A percentile compares a stretch with the other conserved stretches of the same genome.
phyloP scores from a whole-genome alignment of 2,797 vertebrate species.

The Falco biarmicus region DNA sequence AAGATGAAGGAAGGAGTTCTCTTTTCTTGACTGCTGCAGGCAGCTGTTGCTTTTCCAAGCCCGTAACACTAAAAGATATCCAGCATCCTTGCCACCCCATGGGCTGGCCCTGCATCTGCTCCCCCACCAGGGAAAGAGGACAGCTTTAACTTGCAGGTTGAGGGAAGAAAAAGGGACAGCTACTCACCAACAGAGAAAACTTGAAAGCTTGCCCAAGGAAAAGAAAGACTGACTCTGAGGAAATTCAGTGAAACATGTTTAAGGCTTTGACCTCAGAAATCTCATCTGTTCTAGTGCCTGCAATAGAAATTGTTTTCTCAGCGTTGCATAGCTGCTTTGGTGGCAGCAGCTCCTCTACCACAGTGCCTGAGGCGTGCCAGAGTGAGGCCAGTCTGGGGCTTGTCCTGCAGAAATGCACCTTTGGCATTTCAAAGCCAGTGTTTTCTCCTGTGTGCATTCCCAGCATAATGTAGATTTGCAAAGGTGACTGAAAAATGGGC shows the following conservation, averaged over 20 bases:
- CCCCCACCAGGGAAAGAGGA: rapidly evolving
- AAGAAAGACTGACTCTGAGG: neutral
- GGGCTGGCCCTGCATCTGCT: neutral
- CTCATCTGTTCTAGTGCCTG: neutral
- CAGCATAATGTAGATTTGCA: neutral
- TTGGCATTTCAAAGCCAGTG: neutral
- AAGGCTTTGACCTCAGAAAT: neutral
- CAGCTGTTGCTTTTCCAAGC: neutral
- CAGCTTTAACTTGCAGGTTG: neutral
- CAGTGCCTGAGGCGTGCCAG: neutral
- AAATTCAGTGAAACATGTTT: neutral
- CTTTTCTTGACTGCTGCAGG: neutral
- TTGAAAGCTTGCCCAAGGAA: neutral
- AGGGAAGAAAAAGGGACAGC: neutral
- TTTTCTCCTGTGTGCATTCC: neutral
- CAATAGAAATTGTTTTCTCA: neutral
- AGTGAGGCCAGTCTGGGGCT: neutral
- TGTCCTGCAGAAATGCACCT: neutral
- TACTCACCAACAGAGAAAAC: neutral
- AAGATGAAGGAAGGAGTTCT: slow-evolving; percentile 24
- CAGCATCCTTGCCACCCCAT: rapidly evolving
- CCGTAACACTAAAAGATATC: neutral
- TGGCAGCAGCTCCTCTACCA: neutral
- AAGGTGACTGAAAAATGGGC: slow-evolving; percentile 57
- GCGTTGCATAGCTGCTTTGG: neutral